Evolutionary conservation across 1,140 invertebrate species (phyloP).

Genomic region (Harpegnathos saltator): DNA sequence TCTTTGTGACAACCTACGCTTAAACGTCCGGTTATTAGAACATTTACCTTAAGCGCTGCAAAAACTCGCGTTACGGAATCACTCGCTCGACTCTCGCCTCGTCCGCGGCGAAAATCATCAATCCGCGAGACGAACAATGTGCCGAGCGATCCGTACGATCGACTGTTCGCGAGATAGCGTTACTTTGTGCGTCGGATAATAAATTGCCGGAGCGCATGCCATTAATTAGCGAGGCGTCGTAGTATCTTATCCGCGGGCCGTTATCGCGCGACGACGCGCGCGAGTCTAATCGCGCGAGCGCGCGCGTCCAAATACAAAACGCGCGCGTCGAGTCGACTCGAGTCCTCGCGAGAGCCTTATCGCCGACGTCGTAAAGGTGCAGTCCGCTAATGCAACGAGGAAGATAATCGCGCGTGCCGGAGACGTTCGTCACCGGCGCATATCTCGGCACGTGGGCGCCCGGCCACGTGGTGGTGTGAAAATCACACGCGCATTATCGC

Average conservation of each 20-base stretch:
- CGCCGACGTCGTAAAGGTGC: constrained; percentile 14
- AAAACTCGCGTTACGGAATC: too few species aligned
- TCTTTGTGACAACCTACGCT: too few species aligned
- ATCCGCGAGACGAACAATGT: too few species aligned
- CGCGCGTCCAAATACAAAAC: not conserved
- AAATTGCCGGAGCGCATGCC: too few species aligned
- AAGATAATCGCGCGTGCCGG: constrained; percentile 28
- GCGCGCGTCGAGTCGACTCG: not conserved
- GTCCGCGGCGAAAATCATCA: too few species aligned
- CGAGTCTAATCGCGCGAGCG: constrained; percentile 17
- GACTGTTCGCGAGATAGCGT: too few species aligned
- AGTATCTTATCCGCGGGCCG: too few species aligned
- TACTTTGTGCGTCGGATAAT: too few species aligned
- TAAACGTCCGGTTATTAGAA: too few species aligned
- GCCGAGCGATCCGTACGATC: too few species aligned
- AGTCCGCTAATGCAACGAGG: constrained; percentile 42
- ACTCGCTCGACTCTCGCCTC: too few species aligned
- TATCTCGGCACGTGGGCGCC: constrained; percentile 50
- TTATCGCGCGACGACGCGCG: constrained; percentile 13
- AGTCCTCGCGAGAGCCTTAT: constrained; percentile 20
- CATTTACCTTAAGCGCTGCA: too few species aligned
- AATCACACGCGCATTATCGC: constrained; percentile 19
- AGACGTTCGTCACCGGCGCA: constrained; percentile 32
- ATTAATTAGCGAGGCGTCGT: constrained; percentile 1
- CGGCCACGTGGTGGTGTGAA: constrained; percentile 45